Base-by-base conservation (phyloP, 2,888 invertebrate genomes). In the Tinea pellionella region DNA sequence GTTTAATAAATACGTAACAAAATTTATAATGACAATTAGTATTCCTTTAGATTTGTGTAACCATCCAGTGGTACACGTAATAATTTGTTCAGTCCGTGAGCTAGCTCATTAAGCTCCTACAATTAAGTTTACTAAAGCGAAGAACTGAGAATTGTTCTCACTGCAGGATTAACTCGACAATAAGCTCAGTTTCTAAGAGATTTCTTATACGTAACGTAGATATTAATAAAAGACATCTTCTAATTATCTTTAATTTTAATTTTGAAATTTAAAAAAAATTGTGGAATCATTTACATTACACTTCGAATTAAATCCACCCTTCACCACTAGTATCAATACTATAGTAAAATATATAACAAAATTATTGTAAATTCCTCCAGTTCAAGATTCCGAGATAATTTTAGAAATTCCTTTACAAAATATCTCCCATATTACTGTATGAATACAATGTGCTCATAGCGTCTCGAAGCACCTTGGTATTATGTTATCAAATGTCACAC, bases 41-140 rank as follows among this genome's bases (percentile, higher is more conserved):
- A 47, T 47, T 47, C 47, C 47, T 47, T 47, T 47, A 47, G 15
- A 15, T 47, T 47, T 2, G n/a, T 15, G 15, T 47, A 47, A 47
- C 47, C 13, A 47, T 13, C n/a, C 37, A n/a, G 47, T 16, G 8
- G 15, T 47, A 9, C 47, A 47, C 15, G 47, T 47, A 47, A 15
- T 47, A 47, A 47, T 47, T 47, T 47, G 56, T 57, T 61, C 60
- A 61, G 56, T 57, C 51, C 42, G 60, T 58, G 68, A 72, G 67
- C 69, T 71, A 73, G 72, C 72, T 75, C 75, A 75, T 76, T 75
- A 75, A 68, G 24, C 24, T 53, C 66, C 69, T 16, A 57, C 32
- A 57, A 57, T 57, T 57, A 57, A 57, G 57, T 57, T 57, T 57
- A 32, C 55, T 15, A 32, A 57, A 32, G 16, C 57, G 16, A 57